Evolutionary conservation across 2,113 vertebrate genomes (phyloP).

Genomic region (Microtus oregoni): DNA sequence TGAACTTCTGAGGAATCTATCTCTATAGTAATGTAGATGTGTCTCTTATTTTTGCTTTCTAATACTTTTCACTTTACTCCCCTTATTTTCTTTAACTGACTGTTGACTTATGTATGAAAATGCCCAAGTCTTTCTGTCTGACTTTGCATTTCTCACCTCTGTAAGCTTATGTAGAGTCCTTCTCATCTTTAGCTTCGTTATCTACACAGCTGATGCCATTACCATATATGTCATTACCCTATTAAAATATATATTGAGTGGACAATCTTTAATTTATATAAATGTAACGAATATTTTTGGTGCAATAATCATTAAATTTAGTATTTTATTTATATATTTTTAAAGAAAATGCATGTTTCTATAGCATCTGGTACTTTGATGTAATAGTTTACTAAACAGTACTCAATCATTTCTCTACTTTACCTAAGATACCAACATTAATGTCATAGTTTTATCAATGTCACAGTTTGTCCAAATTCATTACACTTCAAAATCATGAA

Average conservation of each 20-base stretch:
- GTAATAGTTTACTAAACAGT: neutral
- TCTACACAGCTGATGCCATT: neutral
- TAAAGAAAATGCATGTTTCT: neutral
- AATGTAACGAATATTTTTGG: neutral
- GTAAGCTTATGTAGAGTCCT: neutral
- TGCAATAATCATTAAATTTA: neutral
- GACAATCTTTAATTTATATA: neutral
- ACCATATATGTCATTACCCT: neutral
- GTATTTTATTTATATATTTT: conserved; percentile 15
- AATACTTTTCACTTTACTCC: neutral
- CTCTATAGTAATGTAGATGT: neutral
- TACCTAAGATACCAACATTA: neutral
- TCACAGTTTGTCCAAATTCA: neutral
- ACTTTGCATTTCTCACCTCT: too few species aligned
- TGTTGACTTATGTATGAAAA: neutral
- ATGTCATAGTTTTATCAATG: conserved; percentile 11
- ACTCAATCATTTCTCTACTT: neutral
- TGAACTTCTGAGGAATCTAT: neutral
- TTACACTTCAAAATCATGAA: neutral
- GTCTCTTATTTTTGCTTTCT: neutral
- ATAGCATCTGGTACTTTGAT: neutral
- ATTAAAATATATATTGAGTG: neutral
- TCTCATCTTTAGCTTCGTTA: neutral
- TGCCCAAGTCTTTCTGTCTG: neutral
- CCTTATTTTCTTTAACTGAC: neutral